Percentiles rank a stretch among this genome's conserved stretches.
Conservation (phyloP, 1,140 invertebrate species). For the Bombus pascuorum region DNA sequence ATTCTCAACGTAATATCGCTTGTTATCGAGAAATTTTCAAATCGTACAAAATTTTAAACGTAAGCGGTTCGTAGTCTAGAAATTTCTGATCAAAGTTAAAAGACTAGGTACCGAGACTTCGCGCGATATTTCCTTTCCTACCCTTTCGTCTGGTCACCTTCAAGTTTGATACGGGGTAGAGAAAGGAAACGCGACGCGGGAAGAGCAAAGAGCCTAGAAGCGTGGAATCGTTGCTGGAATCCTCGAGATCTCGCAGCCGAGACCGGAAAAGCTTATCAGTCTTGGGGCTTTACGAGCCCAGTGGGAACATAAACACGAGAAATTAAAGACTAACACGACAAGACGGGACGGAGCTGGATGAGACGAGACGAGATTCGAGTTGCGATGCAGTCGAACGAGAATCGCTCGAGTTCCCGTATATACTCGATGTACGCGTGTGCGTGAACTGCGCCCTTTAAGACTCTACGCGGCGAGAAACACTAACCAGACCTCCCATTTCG, state of each 20-base stretch:
- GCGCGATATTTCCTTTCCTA: not conserved
- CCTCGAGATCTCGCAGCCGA: constrained; percentile 44
- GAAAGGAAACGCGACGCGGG: not conserved
- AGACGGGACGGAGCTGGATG: not conserved
- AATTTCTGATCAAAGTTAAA: no score
- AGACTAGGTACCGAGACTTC: no score
- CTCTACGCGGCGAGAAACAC: constrained; percentile 72
- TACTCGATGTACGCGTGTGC: not conserved
- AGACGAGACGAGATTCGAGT: not conserved
- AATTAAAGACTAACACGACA: constrained; percentile 60
- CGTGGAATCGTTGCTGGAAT: constrained; percentile 26
- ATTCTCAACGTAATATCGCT: not conserved
- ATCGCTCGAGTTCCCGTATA: constrained; percentile 7
- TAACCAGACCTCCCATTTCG: constrained; percentile 74
- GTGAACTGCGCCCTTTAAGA: constrained; percentile 55
- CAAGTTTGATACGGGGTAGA: constrained; percentile 39
- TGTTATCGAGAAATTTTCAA: no score
- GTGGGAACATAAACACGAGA: constrained; percentile 74
- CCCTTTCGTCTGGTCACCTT: not conserved
- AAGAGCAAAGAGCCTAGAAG: not conserved
- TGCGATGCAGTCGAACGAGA: constrained; percentile 22
- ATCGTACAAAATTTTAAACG: no score
- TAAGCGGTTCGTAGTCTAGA: no score
- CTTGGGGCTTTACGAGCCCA: constrained; percentile 63
- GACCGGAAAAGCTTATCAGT: constrained; percentile 75